phyloP scores from a whole-genome alignment of 2,113 vertebrate species.

The Ageneiosus marmoratus region DNA sequence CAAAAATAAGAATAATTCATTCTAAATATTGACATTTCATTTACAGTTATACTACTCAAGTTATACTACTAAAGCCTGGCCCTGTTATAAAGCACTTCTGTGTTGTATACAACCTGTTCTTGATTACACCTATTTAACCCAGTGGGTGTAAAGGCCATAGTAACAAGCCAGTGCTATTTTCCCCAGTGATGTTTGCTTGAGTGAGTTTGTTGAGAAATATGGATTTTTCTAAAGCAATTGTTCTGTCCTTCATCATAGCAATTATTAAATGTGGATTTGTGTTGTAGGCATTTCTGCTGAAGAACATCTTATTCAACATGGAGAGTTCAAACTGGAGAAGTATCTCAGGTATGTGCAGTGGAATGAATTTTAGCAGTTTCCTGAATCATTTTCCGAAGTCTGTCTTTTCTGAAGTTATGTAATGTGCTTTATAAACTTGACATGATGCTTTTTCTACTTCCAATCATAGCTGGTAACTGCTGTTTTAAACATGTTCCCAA shows the following conservation, averaged over 20 bases:
- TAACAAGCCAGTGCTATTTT: not conserved
- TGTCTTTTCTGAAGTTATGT: not conserved
- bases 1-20: not conserved
- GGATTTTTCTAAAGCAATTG: too few species aligned
- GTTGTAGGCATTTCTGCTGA: conserved; percentile 90
- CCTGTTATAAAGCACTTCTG: not conserved
- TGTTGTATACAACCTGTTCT: not conserved
- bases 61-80: not conserved
- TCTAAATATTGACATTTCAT: not conserved
- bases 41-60: not conserved
- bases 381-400: not conserved
- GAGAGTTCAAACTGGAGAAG: conserved; percentile 90
- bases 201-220: not conserved
- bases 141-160: not conserved
- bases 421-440: not conserved
- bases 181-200: not conserved
- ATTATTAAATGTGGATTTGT: not conserved
- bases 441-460: not conserved
- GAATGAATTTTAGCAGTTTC: not conserved
- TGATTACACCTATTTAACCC: not conserved
- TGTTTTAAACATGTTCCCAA: not conserved
- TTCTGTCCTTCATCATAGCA: not conserved
- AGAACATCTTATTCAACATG: conserved; percentile 88
- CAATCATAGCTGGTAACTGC: not conserved
- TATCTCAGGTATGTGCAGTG: conserved; percentile 79